Base-by-base conservation (phyloP, 2,113 vertebrate genomes). In the Cavia aperea region DNA sequence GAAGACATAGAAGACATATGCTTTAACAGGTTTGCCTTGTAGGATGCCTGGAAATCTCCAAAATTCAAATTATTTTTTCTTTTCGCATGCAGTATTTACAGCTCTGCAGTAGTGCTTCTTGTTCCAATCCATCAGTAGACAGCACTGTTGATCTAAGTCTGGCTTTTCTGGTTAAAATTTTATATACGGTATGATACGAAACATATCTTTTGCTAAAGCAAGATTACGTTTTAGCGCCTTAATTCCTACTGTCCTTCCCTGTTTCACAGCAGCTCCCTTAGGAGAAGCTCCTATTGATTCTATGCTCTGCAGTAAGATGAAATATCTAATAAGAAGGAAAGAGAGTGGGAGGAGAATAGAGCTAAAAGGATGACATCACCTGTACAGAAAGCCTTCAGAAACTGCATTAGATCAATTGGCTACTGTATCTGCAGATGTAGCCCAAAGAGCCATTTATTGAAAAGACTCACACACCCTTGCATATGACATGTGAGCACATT, bases 361-460 rank as follows among this genome's bases (percentile, higher is more conserved):
- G 98, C 98, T 98, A 98, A 98, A 98, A 98, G 97, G 98, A 98
- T 98, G 98, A 98, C 98, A 98, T 98, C 98, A 98, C 98, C 98
- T 98, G 97, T 96, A 98, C 96, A 97, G 98, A 97, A 97, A 98
- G 98, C 97, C 97, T 97, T 97, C 97, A 98, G 98, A 98, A 98
- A 98, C 98, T 98, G 98, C 98, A 99, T 99, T 99, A 99, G 98
- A 98, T 98, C 98, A 98, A 99, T 98, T 98, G 98, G 98, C 98
- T 98, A 98, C 98, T 97, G 97, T 93, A 98, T 97, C 97, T 98
- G 98, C 98, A 98, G 98, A 98, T 98, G 98, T 93, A 98, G 97
- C 97, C 97, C 97, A 86, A 97, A 97, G 98, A 98, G 98, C 97
- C 98, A 98, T 98, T 98, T 98, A 98, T 96, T 98, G 98, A 98